Conservation (phyloP, 2,797 vertebrate genomes). For the Adrianichthys oophorus region DNA sequence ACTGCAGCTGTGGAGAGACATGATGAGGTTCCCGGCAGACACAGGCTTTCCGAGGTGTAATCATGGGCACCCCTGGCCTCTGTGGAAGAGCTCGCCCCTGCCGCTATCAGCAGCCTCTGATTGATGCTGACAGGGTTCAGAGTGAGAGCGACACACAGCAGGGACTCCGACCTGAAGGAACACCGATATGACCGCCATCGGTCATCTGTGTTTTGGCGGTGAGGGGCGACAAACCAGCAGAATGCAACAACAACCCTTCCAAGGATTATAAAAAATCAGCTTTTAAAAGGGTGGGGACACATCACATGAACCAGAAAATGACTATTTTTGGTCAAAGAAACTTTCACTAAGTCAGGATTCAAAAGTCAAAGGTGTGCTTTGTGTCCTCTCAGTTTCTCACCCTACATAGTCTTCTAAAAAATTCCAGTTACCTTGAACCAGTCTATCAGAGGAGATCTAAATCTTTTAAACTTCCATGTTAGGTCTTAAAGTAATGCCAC, state of each 20-base stretch:
- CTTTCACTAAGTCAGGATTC: too few species aligned
- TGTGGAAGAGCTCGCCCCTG: constrained; percentile 20
- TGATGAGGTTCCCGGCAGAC: constrained; percentile 36
- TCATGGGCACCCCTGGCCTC: constrained; percentile 40
- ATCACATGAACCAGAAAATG: too few species aligned
- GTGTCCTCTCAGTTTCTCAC: too few species aligned
- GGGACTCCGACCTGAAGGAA: constrained; percentile 44
- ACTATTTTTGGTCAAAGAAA: too few species aligned
- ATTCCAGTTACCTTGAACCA: too few species aligned
- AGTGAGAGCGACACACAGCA: constrained; percentile 36
- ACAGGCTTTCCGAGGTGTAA: constrained; percentile 29
- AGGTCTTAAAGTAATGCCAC: too few species aligned
- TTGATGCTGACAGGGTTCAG: constrained; percentile 60
- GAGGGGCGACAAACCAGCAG: constrained; percentile 1
- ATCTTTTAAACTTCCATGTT: too few species aligned
- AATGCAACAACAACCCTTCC: constrained; percentile 1
- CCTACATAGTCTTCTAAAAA: too few species aligned
- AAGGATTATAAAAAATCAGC: not conserved
- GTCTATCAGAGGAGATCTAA: too few species aligned
- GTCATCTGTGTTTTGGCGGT: constrained; percentile 38
- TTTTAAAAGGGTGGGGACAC: not conserved
- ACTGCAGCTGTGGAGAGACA: constrained; percentile 34
- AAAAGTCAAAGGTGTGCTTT: too few species aligned
- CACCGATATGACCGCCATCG: constrained; percentile 16
- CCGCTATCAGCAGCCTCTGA: constrained; percentile 41